phyloP scores from a whole-genome alignment of 2,797 vertebrate genomes.

The Rhinella marina region DNA sequence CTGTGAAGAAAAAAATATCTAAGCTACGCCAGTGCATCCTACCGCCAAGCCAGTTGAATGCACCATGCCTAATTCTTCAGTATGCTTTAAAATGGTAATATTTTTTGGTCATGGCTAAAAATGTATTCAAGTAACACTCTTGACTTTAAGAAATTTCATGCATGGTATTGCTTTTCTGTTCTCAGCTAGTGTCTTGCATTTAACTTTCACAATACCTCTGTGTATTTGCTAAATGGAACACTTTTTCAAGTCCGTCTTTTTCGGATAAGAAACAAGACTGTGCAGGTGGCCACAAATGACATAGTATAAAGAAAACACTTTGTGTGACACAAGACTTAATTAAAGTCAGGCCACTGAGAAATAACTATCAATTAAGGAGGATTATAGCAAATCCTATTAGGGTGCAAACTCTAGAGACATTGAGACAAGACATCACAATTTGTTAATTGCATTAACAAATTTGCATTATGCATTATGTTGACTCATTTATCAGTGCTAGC shows the following conservation, averaged over 20 bases:
- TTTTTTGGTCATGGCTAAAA: constrained; percentile 45
- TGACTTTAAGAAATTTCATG: constrained; percentile 45
- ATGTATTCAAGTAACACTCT: constrained; percentile 47
- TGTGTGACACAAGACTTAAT: constrained; percentile 35
- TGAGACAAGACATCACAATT: not conserved
- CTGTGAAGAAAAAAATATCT: constrained; percentile 18
- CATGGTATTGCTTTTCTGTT: constrained; percentile 41
- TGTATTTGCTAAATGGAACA: constrained; percentile 24
- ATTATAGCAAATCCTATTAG: constrained; percentile 7
- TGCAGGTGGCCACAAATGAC: not conserved
- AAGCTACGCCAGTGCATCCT: not conserved
- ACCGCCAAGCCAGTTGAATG: constrained; percentile 35
- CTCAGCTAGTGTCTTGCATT: constrained; percentile 5
- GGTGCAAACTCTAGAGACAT: not conserved
- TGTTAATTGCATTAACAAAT: not conserved
- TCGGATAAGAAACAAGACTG: constrained; percentile 33
- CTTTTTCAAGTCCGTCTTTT: constrained; percentile 18
- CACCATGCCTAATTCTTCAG: constrained; percentile 52
- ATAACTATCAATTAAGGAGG: constrained; percentile 4
- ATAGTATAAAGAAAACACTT: constrained; percentile 25
- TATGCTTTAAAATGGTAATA: constrained; percentile 48
- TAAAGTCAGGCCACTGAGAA: not conserved
- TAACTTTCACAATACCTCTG: constrained; percentile 48
- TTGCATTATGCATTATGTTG: not conserved
- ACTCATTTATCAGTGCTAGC: not conserved